These are phyloP conservation scores for Apodemus agrarius DNA, from an alignment of 2,797 vertebrate species.

Conservation along the genomic window DNA sequence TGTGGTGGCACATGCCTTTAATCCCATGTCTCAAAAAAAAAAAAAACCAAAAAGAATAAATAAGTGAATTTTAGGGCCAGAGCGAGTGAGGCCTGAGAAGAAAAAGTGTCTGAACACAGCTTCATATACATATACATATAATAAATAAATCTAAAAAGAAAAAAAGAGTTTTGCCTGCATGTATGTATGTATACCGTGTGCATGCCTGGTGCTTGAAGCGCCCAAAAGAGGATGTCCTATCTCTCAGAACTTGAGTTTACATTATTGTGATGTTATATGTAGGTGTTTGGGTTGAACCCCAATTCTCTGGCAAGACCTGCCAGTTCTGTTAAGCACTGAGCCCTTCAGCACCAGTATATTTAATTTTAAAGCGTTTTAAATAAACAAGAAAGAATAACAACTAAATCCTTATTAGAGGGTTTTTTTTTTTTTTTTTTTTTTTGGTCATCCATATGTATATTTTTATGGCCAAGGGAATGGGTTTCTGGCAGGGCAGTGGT, in stretches of 20 bases:
- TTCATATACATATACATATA: too few relatives aligned
- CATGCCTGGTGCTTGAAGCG: background rate
- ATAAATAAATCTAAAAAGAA: too few relatives aligned
- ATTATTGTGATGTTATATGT: background rate
- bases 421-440: too few relatives aligned
- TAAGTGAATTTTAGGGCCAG: too few relatives aligned
- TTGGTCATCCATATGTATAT: background rate
- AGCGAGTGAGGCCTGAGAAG: too few relatives aligned
- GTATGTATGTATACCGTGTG: background rate
- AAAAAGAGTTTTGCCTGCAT: background rate
- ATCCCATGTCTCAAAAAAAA: too few relatives aligned
- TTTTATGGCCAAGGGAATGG: background rate
- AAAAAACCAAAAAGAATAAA: too few relatives aligned
- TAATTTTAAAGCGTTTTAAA: background rate
- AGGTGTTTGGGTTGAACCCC: too few relatives aligned
- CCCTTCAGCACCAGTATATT: background rate
- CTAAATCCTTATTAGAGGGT: background rate
- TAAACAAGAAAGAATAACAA: background rate
- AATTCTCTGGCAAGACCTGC: background rate
- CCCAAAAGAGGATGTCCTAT: background rate
- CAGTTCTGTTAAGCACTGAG: background rate
- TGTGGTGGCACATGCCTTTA: too few relatives aligned
- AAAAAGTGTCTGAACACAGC: too few relatives aligned
- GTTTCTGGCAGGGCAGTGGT: background rate
- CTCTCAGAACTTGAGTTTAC: background rate